phyloP scores from a whole-genome alignment of 2,113 vertebrate species.

The Crotalus viridis region DNA sequence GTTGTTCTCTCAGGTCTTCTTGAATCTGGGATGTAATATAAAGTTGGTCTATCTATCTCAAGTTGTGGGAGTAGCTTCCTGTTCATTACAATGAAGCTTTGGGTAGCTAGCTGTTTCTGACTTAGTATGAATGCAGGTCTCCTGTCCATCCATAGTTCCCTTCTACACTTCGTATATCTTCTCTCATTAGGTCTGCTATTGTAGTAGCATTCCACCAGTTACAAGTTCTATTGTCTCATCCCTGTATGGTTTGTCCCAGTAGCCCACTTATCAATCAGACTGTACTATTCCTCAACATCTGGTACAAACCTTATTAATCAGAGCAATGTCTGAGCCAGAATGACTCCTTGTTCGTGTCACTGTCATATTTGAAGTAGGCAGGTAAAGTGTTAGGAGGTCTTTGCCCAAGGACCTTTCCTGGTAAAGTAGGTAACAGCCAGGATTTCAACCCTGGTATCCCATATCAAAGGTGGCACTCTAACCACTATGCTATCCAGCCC shows the following conservation, averaged over 20 bases:
- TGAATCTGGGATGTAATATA: background rate
- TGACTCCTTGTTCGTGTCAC: no score
- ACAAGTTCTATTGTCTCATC: background rate
- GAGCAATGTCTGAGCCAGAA: no score
- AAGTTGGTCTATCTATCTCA: background rate
- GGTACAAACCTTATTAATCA: no score
- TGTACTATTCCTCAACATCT: background rate
- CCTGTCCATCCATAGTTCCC: background rate
- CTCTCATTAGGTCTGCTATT: background rate
- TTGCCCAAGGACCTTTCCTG: no score
- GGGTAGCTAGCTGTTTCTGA: background rate
- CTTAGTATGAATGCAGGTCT: background rate
- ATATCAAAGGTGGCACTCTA: no score
- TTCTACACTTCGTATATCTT: background rate
- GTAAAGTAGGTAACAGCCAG: no score
- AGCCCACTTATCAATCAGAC: background rate
- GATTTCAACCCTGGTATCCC: no score
- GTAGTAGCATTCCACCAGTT: background rate
- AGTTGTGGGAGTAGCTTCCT: background rate
- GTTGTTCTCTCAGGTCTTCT: background rate
- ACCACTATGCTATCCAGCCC: no score
- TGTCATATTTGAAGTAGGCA: no score
- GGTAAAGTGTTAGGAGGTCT: no score
- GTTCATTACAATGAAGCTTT: background rate
- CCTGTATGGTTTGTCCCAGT: background rate